Percentiles rank a stretch among this genome's conserved stretches.
phyloP scores from a whole-genome alignment of 2,888 invertebrate species.

The Cotesia congregata region DNA sequence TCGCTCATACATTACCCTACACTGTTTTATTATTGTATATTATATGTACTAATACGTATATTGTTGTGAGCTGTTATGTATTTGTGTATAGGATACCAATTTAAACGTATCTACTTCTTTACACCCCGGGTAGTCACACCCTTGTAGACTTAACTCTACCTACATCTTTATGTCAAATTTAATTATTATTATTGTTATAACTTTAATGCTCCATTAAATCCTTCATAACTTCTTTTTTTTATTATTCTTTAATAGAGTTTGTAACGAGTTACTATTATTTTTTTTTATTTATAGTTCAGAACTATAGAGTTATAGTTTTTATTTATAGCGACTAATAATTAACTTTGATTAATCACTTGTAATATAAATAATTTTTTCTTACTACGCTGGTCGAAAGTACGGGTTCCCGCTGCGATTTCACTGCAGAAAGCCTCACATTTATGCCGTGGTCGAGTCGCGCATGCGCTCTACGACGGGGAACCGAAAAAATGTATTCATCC shows the following conservation, averaged over 20 bases:
- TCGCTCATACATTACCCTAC: constrained; percentile 27
- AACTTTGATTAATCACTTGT: not conserved
- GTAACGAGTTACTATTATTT: not conserved
- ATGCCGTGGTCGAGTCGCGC: too few species aligned
- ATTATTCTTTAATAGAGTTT: not conserved
- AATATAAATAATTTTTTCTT: too few species aligned
- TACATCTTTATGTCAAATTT: not conserved
- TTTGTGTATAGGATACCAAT: not conserved
- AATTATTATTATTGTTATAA: not conserved
- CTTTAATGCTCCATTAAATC: not conserved
- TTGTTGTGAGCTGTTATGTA: too few species aligned
- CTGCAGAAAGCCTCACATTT: too few species aligned
- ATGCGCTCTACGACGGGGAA: too few species aligned
- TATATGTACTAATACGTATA: not conserved
- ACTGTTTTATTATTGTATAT: not conserved
- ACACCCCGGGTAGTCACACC: not conserved
- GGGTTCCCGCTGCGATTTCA: too few species aligned
- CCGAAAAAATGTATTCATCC: too few species aligned
- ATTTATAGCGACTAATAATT: not conserved
- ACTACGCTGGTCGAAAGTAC: too few species aligned
- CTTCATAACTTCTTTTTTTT: not conserved
- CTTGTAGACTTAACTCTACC: not conserved
- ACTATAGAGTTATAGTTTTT: not conserved
- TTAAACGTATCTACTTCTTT: not conserved
- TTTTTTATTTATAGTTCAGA: not conserved